Evolutionary conservation across 2,113 vertebrate genomes (phyloP).

Genomic region (Lepidiolamprologus cunningtoni): DNA sequence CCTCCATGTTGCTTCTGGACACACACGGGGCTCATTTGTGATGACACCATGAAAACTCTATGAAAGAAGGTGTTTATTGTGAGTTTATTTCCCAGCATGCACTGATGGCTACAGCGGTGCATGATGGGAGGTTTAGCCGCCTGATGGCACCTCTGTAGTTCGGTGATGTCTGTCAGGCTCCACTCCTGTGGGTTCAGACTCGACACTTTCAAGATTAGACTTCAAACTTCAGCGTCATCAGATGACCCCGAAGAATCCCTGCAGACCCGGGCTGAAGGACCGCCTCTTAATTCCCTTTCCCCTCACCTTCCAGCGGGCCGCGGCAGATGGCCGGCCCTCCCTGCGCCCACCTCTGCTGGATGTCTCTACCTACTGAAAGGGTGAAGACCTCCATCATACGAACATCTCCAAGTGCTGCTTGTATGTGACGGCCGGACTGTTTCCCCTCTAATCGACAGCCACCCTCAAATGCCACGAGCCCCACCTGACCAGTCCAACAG

Average conservation of each 20-base stretch:
- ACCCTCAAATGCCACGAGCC: not conserved
- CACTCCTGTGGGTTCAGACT: not conserved
- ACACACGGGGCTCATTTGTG: not conserved
- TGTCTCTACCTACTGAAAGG: not conserved
- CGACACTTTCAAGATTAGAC: not conserved
- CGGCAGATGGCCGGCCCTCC: not conserved
- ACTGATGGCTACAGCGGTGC: not conserved
- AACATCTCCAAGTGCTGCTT: not conserved
- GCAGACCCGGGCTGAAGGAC: not conserved
- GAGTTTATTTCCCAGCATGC: not conserved
- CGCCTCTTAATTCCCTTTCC: not conserved
- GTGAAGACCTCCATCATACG: not conserved
- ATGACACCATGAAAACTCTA: not conserved
- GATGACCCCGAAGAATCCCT: fast-evolving
- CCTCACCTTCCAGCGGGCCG: fast-evolving
- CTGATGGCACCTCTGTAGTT: not conserved
- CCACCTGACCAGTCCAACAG: not conserved
- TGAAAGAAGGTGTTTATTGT: not conserved
- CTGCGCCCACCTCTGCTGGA: not conserved
- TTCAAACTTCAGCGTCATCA: no score
- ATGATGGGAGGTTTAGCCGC: not conserved
- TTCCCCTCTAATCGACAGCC: not conserved
- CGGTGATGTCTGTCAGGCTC: not conserved
- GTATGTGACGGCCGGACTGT: not conserved
- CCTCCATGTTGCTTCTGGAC: not conserved